A percentile compares a stretch with the other conserved stretches of the same genome.
Evolutionary conservation across 1,140 invertebrate species (phyloP).

Genomic region (Penaeus chinensis): DNA sequence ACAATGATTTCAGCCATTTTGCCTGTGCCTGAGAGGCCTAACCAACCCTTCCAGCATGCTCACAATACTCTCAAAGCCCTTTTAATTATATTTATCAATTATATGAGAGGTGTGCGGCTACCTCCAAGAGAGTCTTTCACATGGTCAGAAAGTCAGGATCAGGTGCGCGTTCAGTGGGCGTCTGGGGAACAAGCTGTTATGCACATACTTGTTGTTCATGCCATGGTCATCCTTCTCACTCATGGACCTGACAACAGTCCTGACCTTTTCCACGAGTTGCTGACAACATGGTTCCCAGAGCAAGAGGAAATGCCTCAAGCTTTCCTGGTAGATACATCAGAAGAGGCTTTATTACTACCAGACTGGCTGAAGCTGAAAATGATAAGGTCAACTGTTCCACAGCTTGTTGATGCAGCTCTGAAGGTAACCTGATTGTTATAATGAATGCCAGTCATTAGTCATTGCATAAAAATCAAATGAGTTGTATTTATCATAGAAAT

Average conservation of each 20-base stretch:
- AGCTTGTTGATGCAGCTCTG: constrained; percentile 87
- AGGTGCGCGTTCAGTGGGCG: constrained; percentile 84
- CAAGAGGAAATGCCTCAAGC: constrained; percentile 76
- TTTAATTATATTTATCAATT: constrained; percentile 81
- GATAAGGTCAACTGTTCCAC: constrained; percentile 86
- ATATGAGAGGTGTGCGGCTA: constrained; percentile 76
- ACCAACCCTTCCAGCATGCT: constrained; percentile 68
- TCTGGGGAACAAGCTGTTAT: constrained; percentile 84
- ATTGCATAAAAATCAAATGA: no score
- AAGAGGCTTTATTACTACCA: constrained; percentile 87
- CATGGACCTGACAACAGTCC: constrained; percentile 76
- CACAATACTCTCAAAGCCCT: constrained; percentile 80
- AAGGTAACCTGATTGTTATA: constrained; percentile 65
- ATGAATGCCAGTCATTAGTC: no score
- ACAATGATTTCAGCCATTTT: constrained; percentile 87
- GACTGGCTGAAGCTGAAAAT: constrained; percentile 96
- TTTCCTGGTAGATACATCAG: constrained; percentile 84
- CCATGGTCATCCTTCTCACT: constrained; percentile 92
- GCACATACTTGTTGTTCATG: constrained; percentile 90
- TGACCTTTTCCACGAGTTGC: constrained; percentile 73
- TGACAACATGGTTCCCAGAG: constrained; percentile 77
- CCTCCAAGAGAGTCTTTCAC: constrained; percentile 68
- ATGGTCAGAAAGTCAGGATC: constrained; percentile 76
- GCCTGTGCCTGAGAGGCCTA: constrained; percentile 72
- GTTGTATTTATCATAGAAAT: not conserved